Evolutionary conservation across 92 coral and sea anemone genomes (phyloP), one percentile per base, ranked within the genome.

Genomic region (Porites cylindrica): DNA sequence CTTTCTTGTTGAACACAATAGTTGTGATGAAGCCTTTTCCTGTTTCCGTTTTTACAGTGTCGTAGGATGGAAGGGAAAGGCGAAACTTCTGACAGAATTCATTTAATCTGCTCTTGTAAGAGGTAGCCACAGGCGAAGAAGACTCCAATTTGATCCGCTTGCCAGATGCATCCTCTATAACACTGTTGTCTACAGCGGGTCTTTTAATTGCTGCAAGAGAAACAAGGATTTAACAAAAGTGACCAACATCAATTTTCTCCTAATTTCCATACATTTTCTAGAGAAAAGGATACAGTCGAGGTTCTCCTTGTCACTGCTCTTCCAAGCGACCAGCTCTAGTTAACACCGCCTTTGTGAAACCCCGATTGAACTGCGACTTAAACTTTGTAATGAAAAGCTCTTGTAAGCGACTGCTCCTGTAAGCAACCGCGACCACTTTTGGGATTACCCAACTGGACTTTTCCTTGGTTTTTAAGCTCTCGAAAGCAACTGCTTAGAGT

Each of bases 51-150:
- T 71, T 71, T 8, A 80, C 91, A 52, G 96, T 90, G 79, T 86
- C 92, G 64, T 97, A 97, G 0, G 94, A 85, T 0, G 99, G 99
- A 14, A 75, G 66, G 61, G 95, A 92, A n/a, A 93, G 87, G 18
- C 88, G 96, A 72, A 97, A 90, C 85, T 93, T 97, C 87, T 95
- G 98, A 87, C 98, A 95, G 75, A 92, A 89, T 69, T 97, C 98
- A 79, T 97, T 97, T 7, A 97, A 88, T 78, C 90, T 93, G 85
- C 97, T 85, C 90, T 97, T 97, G 78, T 83, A 95, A 6, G 98
- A 90, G 68, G 79, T 70, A 3, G 81, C 59, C 47, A 82, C 77
- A 2, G 90, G 26, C 4, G 84, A 20, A 4, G 65, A 56, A 17
- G 75, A 13, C 38, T 88, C 95, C 1, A 74, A 70, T 86, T 93